phyloP scores from a whole-genome alignment of 2,113 vertebrate genomes.

The Mustela nigripes region DNA sequence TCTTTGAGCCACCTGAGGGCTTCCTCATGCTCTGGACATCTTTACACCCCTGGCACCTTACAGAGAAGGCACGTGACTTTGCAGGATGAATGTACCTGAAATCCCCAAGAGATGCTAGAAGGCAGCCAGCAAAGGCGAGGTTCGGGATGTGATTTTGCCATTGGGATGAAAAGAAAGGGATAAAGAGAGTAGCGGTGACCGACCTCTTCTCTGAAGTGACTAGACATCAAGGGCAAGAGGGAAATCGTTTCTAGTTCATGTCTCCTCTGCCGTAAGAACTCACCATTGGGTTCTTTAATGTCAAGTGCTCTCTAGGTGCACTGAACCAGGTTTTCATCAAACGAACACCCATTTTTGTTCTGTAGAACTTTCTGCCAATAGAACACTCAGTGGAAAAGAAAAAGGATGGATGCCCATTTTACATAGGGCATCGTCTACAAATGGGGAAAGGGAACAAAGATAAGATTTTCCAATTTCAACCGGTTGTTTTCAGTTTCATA shows the following conservation, averaged over 20 bases:
- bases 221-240: constrained; percentile 1
- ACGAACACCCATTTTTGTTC: constrained; percentile 29
- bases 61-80: background rate
- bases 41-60: background rate
- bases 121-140: background rate
- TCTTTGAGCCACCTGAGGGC: background rate
- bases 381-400: background rate
- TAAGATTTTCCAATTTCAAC: constrained; percentile 31
- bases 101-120: background rate
- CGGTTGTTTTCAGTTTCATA: constrained; percentile 24
- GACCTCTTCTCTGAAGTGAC: background rate
- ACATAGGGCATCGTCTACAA: constrained; percentile 21
- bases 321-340: constrained; percentile 28
- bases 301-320: constrained; percentile 5
- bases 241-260: constrained; percentile 46
- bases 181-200: background rate
- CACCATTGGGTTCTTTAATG: constrained; percentile 11
- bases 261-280: constrained; percentile 20
- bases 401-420: background rate
- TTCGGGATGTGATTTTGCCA: background rate
- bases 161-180: background rate
- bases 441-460: background rate
- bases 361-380: constrained; percentile 58
- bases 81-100: background rate
- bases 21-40: background rate